Evolutionary conservation across 2,113 vertebrate genomes (phyloP).

Genomic region (Thunnus thynnus): DNA sequence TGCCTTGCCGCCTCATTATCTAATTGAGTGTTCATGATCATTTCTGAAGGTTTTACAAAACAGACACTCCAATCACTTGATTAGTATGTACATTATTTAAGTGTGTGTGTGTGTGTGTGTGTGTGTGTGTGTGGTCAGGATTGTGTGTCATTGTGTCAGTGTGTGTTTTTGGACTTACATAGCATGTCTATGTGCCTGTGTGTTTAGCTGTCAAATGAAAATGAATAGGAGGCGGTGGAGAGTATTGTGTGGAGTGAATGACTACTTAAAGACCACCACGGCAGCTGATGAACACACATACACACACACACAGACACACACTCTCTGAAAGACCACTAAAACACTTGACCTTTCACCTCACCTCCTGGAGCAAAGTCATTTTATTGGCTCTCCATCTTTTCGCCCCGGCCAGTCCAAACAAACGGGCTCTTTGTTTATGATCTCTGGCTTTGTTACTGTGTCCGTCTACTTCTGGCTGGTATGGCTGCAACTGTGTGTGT

Average conservation of each 20-base stretch:
- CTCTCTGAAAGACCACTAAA: conserved; percentile 65
- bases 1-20: neutral
- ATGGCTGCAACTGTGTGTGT: conserved; percentile 10
- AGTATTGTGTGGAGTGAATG: conserved; percentile 60
- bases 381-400: conserved; percentile 74
- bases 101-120: neutral
- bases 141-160: neutral
- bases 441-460: conserved; percentile 71
- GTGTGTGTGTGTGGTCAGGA: neutral
- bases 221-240: conserved; percentile 34
- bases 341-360: conserved; percentile 80
- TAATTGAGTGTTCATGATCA: neutral
- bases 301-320: conserved; percentile 13
- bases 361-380: conserved; percentile 69
- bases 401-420: conserved; percentile 70
- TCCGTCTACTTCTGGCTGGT: conserved; percentile 53
- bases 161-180: conserved; percentile 13
- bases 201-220: conserved; percentile 40
- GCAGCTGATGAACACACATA: conserved; percentile 51
- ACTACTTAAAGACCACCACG: conserved; percentile 67
- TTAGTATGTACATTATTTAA: conserved; percentile 8
- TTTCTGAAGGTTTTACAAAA: conserved; percentile 8
- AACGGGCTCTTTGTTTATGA: conserved; percentile 75
- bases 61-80: conserved; percentile 15
- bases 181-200: neutral